Evolutionary conservation across 2,888 invertebrate genomes (phyloP).

Genomic region (Polydrusus cervinus): DNA sequence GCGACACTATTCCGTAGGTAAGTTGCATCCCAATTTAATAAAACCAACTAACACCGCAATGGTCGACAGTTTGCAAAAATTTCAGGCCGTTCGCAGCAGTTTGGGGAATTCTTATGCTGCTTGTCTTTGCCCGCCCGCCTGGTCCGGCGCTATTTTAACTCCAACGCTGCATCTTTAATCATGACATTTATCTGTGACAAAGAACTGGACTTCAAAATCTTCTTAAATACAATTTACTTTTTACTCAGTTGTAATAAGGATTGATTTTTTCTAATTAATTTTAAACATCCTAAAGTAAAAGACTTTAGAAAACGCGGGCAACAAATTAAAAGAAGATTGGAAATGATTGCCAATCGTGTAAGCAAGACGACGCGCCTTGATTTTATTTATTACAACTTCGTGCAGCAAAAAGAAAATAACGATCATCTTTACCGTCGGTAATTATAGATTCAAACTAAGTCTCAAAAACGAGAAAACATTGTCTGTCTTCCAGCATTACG

Average conservation of each 20-base stretch:
- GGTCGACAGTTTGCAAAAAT: too few relatives aligned
- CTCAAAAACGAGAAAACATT: neutral
- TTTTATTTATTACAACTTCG: neutral
- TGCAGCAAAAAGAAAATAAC: neutral
- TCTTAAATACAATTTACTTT: neutral
- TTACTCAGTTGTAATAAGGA: neutral
- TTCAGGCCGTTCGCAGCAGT: too few relatives aligned
- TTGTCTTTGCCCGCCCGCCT: too few relatives aligned
- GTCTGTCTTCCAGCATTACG: too few relatives aligned
- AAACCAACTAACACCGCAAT: too few relatives aligned
- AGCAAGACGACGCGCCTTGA: neutral
- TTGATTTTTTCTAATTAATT: neutral
- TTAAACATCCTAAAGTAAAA: neutral
- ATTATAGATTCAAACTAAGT: neutral
- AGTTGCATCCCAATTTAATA: too few relatives aligned
- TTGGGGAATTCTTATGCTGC: too few relatives aligned
- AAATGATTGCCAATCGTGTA: neutral
- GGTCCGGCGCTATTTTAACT: too few relatives aligned
- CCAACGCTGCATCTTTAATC: too few relatives aligned
- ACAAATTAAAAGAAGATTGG: constrained; percentile 4
- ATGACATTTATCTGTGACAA: neutral
- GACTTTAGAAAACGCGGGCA: neutral
- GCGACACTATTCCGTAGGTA: too few relatives aligned
- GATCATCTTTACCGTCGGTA: neutral
- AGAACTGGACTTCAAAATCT: neutral